Base-by-base conservation (phyloP, 2,797 vertebrate genomes). In the Xiphorhynchus erythropygius region DNA sequence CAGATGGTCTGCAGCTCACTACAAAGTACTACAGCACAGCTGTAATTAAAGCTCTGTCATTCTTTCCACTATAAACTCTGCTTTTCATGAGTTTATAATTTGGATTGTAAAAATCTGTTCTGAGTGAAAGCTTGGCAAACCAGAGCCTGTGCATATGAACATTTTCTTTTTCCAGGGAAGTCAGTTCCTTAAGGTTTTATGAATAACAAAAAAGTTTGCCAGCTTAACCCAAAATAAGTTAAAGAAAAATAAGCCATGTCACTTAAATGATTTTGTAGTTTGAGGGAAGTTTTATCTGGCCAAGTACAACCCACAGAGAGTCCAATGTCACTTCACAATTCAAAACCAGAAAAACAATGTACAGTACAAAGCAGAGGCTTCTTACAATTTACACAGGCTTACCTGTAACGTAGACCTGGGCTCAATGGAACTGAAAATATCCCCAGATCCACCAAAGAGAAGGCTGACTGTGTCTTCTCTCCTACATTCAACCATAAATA, bases 11-110 rank as follows among this genome's bases (percentile, higher is more conserved):
- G 85, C 59, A 88, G 86, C 63, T 92, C 69, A 21, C 86, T 95
- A 50, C 18, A 78, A 86, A 87, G 57, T 79, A 55, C 27, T 79
- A 85, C 56, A 94, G 67, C 47, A 44, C 33, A 91, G 39, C 46
- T 80, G 76, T 94, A 94, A 88, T 95, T 89, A 95, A 94, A 85
- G 78, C 44, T 42, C 63, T 87, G 24, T 65, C 78, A 90, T 70
- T 64, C 89, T 86, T 95, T 95, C 84, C 42, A 94, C 63, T 94
- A 90, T 79, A 97, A 95, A 93, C 55, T 79, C 49, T 70, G 65
- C 59, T 95, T 92, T 86, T 92, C 89, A 21, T 79, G 69, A 57
- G n/a, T 91, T 92, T 68, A 49, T 97, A 96, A 94, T 94, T 55
- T 94, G 81, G 44, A 75, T 84, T 56, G 35, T 90, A 94, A 97